Evolutionary conservation across 1,140 invertebrate species (phyloP).

Genomic region (Halyomorpha halys): DNA sequence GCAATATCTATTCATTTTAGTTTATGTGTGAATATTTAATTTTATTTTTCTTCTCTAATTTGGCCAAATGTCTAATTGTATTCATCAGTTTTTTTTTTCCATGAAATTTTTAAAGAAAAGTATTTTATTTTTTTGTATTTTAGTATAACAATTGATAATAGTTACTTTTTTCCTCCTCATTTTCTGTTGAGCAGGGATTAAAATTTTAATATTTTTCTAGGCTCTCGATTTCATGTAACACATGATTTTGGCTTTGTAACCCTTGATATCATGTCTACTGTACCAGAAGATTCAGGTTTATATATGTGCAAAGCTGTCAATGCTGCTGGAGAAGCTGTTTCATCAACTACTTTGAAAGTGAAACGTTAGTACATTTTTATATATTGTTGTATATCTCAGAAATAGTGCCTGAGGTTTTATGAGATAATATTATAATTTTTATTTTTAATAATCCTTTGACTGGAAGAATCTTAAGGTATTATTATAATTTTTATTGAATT

Average conservation of each 20-base stretch:
- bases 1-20: no score
- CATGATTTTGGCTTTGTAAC: slow-evolving; percentile 93
- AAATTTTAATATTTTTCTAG: slow-evolving; percentile 39
- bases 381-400: background rate
- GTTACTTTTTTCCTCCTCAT: background rate
- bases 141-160: no score
- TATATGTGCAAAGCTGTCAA: slow-evolving; percentile 92
- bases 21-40: no score
- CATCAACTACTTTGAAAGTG: slow-evolving; percentile 76
- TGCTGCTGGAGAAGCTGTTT: slow-evolving; percentile 79
- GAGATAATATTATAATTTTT: no score
- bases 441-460: no score
- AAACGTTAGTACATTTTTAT: slow-evolving; percentile 41
- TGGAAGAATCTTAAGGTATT: no score
- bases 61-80: no score
- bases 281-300: slow-evolving; percentile 80
- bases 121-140: no score
- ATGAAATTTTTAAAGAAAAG: no score
- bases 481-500: background rate
- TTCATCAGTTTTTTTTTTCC: no score
- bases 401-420: no score
- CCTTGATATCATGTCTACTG: slow-evolving; percentile 77
- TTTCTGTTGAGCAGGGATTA: background rate
- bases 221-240: slow-evolving; percentile 74
- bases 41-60: no score